Conservation (phyloP, 2,888 invertebrate species). For the Bellardia pandia region DNA sequence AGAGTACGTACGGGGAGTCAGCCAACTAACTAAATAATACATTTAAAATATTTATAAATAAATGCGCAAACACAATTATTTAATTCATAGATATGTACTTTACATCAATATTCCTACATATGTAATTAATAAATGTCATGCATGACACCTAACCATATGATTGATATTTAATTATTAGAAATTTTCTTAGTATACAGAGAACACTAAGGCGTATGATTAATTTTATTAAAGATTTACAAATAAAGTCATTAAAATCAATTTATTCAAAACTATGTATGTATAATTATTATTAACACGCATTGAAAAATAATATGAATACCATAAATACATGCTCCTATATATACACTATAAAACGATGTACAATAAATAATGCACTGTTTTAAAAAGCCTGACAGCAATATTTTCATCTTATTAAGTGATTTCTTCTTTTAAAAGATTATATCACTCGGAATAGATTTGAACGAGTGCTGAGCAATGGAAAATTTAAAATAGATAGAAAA, state of each 20-base stretch:
- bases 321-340: too few relatives aligned
- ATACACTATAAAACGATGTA: too few relatives aligned
- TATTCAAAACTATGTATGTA: neutral
- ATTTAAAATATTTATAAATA: neutral
- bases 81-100: neutral
- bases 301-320: too few relatives aligned
- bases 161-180: slow-evolving; percentile 22
- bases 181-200: neutral
- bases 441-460: too few relatives aligned
- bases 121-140: neutral
- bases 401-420: too few relatives aligned
- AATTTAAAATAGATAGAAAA: too few relatives aligned
- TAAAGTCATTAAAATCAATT: neutral
- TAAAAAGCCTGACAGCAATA: too few relatives aligned
- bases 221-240: neutral
- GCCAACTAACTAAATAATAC: neutral
- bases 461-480: too few relatives aligned
- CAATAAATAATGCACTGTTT: too few relatives aligned
- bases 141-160: slow-evolving; percentile 35
- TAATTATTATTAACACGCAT: too few relatives aligned
- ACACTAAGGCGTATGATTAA: slow-evolving; percentile 7
- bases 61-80: neutral
- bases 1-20: too few relatives aligned
- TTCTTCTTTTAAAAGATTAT: too few relatives aligned
- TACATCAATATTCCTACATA: neutral